A percentile compares a stretch with the other conserved stretches of the same genome.
Conservation (phyloP, 2,797 vertebrate genomes). For the Ctenopoma kingsleyae region DNA sequence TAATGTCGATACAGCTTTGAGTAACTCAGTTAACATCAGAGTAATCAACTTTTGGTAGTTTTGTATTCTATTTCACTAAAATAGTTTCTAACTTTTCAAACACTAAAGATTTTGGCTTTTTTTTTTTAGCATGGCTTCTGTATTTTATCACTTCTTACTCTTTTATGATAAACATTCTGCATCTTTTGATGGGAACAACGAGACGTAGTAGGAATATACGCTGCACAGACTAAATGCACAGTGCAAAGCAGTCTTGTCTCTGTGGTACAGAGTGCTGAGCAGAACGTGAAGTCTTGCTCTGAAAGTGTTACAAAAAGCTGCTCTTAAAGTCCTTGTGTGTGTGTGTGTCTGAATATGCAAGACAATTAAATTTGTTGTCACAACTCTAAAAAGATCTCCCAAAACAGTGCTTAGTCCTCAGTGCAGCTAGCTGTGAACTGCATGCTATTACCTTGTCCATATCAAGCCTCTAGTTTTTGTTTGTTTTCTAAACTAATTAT, state of each 20-base stretch:
- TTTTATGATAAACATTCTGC: slow-evolving; percentile 3
- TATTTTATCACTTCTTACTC: neutral
- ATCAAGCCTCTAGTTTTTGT: slow-evolving; percentile 15
- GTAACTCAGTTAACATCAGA: neutral
- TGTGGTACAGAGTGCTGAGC: slow-evolving; percentile 12
- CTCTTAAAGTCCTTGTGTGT: slow-evolving; percentile 3
- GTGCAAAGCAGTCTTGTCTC: slow-evolving; percentile 22
- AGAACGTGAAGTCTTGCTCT: slow-evolving; percentile 1
- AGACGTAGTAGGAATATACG: neutral
- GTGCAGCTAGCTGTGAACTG: slow-evolving; percentile 8
- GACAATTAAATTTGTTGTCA: slow-evolving; percentile 21
- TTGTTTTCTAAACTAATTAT: slow-evolving; percentile 14
- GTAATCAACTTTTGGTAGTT: neutral
- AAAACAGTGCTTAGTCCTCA: slow-evolving; percentile 11
- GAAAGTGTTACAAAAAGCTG: slow-evolving; percentile 14
- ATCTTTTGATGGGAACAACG: neutral
- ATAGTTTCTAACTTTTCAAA: slow-evolving; percentile 29
- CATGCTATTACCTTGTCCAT: slow-evolving; percentile 31
- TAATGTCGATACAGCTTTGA: slow-evolving; percentile 20
- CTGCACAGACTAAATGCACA: neutral
- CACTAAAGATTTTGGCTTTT: slow-evolving; percentile 11
- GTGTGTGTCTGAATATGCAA: slow-evolving; percentile 53
- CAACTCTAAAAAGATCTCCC: neutral
- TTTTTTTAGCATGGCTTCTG: neutral
- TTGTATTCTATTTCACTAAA: slow-evolving; percentile 13